These are phyloP conservation scores for Lycocerus yunnanus DNA, from an alignment of 2,888 invertebrate genomes.

Conservation along the genomic window DNA sequence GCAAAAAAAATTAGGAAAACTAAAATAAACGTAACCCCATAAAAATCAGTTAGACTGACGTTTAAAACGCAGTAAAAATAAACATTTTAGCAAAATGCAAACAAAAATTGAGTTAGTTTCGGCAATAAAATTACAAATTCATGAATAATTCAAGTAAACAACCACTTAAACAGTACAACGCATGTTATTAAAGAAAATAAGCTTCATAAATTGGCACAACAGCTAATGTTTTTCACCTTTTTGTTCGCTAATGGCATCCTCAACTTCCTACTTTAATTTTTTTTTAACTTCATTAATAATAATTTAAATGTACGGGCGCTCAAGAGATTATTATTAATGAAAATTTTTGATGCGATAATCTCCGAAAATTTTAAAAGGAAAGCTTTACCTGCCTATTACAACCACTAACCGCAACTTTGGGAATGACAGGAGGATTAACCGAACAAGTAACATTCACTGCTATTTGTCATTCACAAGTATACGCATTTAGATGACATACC, in stretches of 20 bases:
- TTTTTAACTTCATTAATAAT: background rate
- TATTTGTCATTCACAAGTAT: background rate
- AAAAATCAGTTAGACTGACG: background rate
- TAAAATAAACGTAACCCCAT: background rate
- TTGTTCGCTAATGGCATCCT: background rate
- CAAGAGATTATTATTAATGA: background rate
- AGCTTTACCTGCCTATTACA: background rate
- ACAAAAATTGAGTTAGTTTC: background rate
- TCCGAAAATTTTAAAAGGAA: background rate
- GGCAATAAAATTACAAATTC: background rate
- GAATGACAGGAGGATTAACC: background rate
- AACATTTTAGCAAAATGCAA: background rate
- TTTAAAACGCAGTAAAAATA: background rate
- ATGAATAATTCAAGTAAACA: constrained; percentile 1
- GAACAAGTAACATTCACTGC: background rate
- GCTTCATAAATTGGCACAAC: background rate
- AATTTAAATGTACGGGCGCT: background rate
- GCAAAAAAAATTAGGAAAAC: background rate
- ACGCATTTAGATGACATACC: background rate
- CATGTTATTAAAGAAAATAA: constrained; percentile 3
- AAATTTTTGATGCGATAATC: background rate
- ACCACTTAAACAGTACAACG: constrained; percentile 1
- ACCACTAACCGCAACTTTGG: background rate
- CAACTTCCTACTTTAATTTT: background rate
- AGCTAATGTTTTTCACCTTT: constrained; percentile 1